Evolutionary conservation across 2,113 vertebrate species (phyloP), one percentile per base, ranked within the genome.

Genomic region (Rhabdomys dilectus): DNA sequence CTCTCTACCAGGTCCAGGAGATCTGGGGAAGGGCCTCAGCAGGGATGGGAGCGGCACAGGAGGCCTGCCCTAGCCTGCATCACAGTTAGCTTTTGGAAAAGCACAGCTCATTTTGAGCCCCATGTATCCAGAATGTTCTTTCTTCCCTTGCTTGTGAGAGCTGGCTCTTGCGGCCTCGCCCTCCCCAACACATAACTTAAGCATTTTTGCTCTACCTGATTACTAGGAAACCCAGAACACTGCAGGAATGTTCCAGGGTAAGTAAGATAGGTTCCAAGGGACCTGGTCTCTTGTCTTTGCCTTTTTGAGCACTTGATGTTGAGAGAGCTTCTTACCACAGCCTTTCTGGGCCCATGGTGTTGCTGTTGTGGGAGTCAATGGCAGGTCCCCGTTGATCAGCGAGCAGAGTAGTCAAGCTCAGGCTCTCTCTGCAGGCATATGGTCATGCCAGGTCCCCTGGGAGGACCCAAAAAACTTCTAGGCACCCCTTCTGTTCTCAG

Each of bases 401-500:
- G 42, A 48, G 17, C 88, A 48, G 5, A 58, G 26, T 53, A 64
- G 89, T 64, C 7, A 3, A 0, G 8, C 24, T 4, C 31, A 31
- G 15, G 4, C 70, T 66, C 0, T 42, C 45, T 73, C 45, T 58
- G n/a, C 60, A 19, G 39, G 58, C 19, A 0, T n/a, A 21, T 15
- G 29, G 29, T 4, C 45, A 45, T n/a, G 16, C 70, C 24, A 73
- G 42, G 51, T 51, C 56, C 60, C 45, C 39, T 75, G 11, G 34
- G 3, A 17, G 48, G 39, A 73, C 26, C 73, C 72, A 75, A 11
- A 53, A 45, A 34, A 76, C 36, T 45, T 2, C 62, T n/a, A 26
- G 66, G 58, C 2, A 0, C 16, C 64, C 13, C 77, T 26, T 31
- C 26, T 16, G 12, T 53, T 26, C 42, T 64, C 29, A 2, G 0